Conservation (phyloP, 2,797 vertebrate genomes). For the Diceros bicornis region DNA sequence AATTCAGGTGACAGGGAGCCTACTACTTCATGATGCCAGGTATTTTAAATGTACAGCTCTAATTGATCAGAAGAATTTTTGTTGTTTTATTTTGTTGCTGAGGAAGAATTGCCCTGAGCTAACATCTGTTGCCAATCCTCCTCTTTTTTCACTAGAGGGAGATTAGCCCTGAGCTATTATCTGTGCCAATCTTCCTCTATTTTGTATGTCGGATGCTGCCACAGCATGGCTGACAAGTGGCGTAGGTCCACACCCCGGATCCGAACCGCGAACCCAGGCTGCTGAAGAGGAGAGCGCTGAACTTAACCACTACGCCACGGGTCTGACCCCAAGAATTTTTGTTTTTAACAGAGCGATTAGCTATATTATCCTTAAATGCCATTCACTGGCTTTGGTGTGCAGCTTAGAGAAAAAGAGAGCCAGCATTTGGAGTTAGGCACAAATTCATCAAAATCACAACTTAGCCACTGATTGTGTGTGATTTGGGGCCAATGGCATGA, state of each 20-base stretch:
- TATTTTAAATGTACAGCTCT: not conserved
- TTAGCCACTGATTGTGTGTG: not conserved
- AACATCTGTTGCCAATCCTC: no score
- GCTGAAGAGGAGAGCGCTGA: no score
- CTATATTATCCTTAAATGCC: not conserved
- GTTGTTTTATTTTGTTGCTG: not conserved
- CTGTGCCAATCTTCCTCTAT: no score
- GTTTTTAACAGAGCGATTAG: not conserved
- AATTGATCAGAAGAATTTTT: slow-evolving; percentile 1
- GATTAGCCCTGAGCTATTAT: no score
- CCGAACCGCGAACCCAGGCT: no score
- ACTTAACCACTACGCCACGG: no score
- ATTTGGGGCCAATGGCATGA: not conserved
- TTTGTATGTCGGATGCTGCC: no score
- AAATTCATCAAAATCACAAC: not conserved
- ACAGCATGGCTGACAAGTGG: no score
- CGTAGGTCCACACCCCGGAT: no score
- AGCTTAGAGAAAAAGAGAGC: not conserved
- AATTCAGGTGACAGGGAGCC: not conserved
- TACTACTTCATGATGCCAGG: not conserved
- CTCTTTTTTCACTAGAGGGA: no score
- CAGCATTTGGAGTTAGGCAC: not conserved
- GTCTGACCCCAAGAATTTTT: not conserved
- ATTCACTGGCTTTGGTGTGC: not conserved
- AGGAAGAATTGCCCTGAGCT: no score